These are phyloP conservation scores for Empis stercorea DNA, from an alignment of 2,888 invertebrate species.

Conservation along the genomic window DNA sequence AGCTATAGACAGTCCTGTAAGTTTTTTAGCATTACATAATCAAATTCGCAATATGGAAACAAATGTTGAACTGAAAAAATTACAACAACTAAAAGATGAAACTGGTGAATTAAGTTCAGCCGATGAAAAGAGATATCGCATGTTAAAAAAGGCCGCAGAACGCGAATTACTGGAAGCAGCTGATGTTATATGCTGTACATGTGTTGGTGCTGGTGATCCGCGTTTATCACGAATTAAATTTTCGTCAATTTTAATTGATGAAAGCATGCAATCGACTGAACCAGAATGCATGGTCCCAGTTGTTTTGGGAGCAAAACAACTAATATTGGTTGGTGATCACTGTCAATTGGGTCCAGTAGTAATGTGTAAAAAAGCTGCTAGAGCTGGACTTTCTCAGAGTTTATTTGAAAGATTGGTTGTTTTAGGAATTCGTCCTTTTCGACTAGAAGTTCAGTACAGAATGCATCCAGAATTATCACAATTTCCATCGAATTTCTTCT, in stretches of 20 bases:
- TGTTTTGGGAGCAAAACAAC: constrained; percentile 89
- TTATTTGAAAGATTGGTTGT: constrained; percentile 95
- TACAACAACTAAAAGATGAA: constrained; percentile 95
- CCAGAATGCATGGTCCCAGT: constrained; percentile 99
- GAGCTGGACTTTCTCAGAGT: constrained; percentile 93
- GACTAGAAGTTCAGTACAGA: constrained; percentile 94
- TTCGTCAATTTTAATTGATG: constrained; percentile 92
- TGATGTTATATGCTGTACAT: constrained; percentile 98
- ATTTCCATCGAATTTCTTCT: constrained; percentile 99
- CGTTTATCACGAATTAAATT: constrained; percentile 86
- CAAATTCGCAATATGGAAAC: constrained; percentile 93
- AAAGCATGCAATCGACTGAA: constrained; percentile 94
- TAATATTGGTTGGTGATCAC: constrained; percentile 97
- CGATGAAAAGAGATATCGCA: constrained; percentile 88
- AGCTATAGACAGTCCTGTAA: constrained; percentile 94
- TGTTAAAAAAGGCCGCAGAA: constrained; percentile 82
- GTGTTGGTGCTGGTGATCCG: constrained; percentile 96
- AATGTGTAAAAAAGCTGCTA: constrained; percentile 97
- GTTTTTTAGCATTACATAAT: constrained; percentile 91
- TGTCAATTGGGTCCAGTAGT: constrained; percentile 98
- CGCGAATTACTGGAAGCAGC: constrained; percentile 85
- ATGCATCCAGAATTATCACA: constrained; percentile 98
- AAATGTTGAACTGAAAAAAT: constrained; percentile 82
- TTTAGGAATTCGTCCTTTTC: constrained; percentile 90
- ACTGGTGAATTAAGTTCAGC: constrained; percentile 92